Evolutionary conservation across 2,797 vertebrate genomes (phyloP), one percentile per base, ranked within the genome.

Genomic region (Myioborus melanocephalus): DNA sequence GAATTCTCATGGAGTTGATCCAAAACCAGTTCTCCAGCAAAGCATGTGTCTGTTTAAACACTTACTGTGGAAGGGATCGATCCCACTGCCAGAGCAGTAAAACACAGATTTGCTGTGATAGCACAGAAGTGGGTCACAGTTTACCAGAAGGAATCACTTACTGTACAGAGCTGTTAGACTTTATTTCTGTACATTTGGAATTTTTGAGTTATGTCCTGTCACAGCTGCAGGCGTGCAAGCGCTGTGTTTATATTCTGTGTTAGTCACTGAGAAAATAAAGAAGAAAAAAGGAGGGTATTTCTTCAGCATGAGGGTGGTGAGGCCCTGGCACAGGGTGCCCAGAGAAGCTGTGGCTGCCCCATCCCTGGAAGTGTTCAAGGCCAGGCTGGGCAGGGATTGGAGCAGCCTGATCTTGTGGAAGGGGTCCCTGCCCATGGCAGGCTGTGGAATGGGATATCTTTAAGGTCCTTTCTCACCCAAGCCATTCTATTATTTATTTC

Each of bases 311-410:
- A 46, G 13, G 30, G 10, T 46, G 65, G 1, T 0, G 20, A 64
- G 71, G 34, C 34, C 43, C 72, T 77, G 87, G 65, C 72, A 70
- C 37, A 32, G 71, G n/a, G 0, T 57, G 6, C 17, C 28, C 79
- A 59, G 26, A 32, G 65, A 10, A 17, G 44, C 52, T 52, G 65
- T 32, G 57, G n/a, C 50, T 89, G 37, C 9, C 5, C 15, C 57
- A 59, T 52, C 39, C 57, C 26, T 78, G 87, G 22, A 3, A 71
- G 2, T 41, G 24, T 10, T 0, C 65, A 27, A 70, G 46, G 26
- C 5, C 12, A 21, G n/a, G 30, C 0, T 77, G 57, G 32, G n/a
- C 0, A 0, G 32, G 28, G 12, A 8, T 57, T 23, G n/a, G 50
- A 52, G 50, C 50, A 30, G 11, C 50, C 11, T 52, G 17, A 14